Base-by-base conservation (phyloP, 2,888 invertebrate genomes). In the Mythimna pallens region DNA sequence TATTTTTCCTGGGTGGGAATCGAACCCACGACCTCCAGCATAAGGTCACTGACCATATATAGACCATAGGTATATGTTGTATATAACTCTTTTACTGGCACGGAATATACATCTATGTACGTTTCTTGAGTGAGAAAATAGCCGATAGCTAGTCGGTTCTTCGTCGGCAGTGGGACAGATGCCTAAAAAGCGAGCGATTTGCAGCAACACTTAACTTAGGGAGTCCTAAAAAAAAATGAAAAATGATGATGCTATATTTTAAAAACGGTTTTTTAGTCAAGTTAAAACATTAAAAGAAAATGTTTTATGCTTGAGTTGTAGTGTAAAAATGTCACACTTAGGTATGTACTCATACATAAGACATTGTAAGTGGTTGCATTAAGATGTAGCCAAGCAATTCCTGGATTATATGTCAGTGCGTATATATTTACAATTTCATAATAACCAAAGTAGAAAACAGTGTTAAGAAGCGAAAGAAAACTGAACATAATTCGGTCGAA, bases 391-490 rank as follows among this genome's bases (percentile, higher is more conserved):
- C 17, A 17, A 47, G 22, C n/a, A 25, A 73, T 30, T 40, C 25
- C n/a, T 54, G 20, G 25, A n/a, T 54, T 14, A 9, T 34, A 20
- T 30, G 30, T 50, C 50, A 36, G 47, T 25, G 5, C 14, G 17
- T 10, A 34, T 43, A 58, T 25, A 47, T 12, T 20, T 12, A 58
- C 1, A 47, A 57, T 43, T 7, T 47, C 25, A 12, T 36, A 52
- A 55, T 52, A 55, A 77, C 14, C 2, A 65, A 52, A 67, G 50
- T n/a, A 43, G 20, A 57, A 61, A 20, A 64, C 25, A 4, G 50
- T 10, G 12, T 8, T 57, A 52, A n/a, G 55, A 64, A 80, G 59
- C 65, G 17, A 36, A 66, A 54, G 36, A 43, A 73, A 76, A 79
- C 12, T 63, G 54, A 58, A 47, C 47, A 14, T 66, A 65, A 57